Evolutionary conservation across 2,113 vertebrate genomes (phyloP).

Genomic region (Shinisaurus crocodilurus): DNA sequence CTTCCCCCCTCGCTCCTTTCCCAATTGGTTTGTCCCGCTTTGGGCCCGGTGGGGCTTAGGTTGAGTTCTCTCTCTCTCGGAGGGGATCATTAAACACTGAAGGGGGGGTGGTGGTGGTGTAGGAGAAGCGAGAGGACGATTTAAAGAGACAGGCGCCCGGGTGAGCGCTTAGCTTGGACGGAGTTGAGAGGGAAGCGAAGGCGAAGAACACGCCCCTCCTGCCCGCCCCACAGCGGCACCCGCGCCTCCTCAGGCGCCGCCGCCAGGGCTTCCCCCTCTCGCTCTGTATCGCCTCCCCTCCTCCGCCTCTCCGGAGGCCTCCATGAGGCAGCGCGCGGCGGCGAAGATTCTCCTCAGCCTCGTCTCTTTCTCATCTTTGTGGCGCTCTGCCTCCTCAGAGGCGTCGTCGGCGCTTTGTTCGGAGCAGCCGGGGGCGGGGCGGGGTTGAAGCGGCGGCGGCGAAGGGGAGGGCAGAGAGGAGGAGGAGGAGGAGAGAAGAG

Average conservation of each 20-base stretch:
- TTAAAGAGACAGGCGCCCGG: conserved; percentile 19
- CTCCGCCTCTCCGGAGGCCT: conserved; percentile 43
- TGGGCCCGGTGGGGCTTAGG: conserved; percentile 54
- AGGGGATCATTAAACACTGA: conserved; percentile 45
- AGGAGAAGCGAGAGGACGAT: conserved; percentile 29
- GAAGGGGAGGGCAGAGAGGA: too few relatives aligned
- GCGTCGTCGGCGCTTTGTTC: conserved; percentile 65
- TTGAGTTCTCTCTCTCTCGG: conserved; percentile 43
- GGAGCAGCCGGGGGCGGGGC: conserved; percentile 59
- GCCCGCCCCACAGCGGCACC: conserved; percentile 46
- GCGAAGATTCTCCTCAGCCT: neutral
- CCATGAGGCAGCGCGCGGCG: conserved; percentile 50
- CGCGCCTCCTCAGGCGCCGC: conserved; percentile 14
- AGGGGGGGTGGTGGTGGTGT: conserved; percentile 48
- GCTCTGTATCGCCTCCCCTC: conserved; percentile 7
- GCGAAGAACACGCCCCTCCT: conserved; percentile 8
- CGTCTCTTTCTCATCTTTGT: conserved; percentile 56
- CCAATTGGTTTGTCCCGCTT: conserved; percentile 67
- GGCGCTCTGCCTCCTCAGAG: conserved; percentile 37
- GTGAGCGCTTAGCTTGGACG: neutral
- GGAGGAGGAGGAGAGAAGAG: conserved; percentile 19
- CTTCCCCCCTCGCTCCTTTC: conserved; percentile 4
- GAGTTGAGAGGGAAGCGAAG: neutral
- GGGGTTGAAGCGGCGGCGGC: conserved; percentile 56
- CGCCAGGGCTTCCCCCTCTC: conserved; percentile 25